Evolutionary conservation across 1,140 invertebrate genomes (phyloP), one percentile per base, ranked within the genome.

Genomic region (Palaemon carinicauda): DNA sequence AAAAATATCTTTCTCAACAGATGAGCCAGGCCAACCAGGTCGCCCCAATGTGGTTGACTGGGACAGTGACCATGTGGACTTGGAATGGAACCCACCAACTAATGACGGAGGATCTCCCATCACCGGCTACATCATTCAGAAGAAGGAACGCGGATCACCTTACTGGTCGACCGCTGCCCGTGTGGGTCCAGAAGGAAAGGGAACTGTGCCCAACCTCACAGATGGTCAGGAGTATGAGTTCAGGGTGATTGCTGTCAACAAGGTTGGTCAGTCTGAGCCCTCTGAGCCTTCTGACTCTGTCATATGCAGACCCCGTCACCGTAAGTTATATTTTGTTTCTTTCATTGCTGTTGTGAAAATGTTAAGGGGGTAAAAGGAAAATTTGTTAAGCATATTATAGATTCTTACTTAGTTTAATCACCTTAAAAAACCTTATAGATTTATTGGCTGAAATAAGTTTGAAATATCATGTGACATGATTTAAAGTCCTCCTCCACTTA

Each of bases 161-260:
- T 97, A 96, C 91, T 96, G 96, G 96, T 94, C 95, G 17, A 98
- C 98, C 91, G 97, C 96, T 29, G 94, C 95, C 60, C 96, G 97
- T 90, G 96, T 97, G 5, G 93, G 95, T 5, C 94, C 93, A 60
- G 95, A 96, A 89, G 97, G 93, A 29, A 94, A 92, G 89, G 94
- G 95, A 53, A 95, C 95, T 79, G 96, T 99, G 56, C 95, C 96
- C 73, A 96, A 98, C 91, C 92, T 99, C 50, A 95, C 94, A 3
- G 97, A 98, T 92, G 97, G 97, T 50, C 96, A 98, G 91, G 96
- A 98, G 90, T 99, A 99, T 91, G 97, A 99, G 91, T 99, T 99
- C 93, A 93, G 98, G 89, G 94, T 99, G 0, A 96, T 97, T 90
- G 98, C 98, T 29, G 95, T 96, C 3, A 99, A 99, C 92, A 95